phyloP scores from a whole-genome alignment of 2,797 vertebrate species.

The Macropus fuliginosus region DNA sequence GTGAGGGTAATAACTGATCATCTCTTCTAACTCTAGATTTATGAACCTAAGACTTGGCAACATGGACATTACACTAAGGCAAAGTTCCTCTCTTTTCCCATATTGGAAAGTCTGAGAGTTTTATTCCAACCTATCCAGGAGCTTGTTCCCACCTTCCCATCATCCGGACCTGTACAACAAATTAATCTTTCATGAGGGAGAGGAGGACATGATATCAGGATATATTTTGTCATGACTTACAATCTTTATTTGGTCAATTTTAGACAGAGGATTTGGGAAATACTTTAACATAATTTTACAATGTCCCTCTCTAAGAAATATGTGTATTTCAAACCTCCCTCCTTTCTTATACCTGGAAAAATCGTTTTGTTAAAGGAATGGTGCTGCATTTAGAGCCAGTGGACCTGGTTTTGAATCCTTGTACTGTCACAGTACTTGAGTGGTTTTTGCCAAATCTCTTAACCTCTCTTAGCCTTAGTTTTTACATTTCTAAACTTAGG shows the following conservation, averaged over 20 bases:
- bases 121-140: not conserved
- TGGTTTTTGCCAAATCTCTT: not conserved
- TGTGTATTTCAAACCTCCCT: not conserved
- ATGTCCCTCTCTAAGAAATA: not conserved
- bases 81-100: not conserved
- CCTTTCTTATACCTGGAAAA: not conserved
- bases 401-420: not conserved
- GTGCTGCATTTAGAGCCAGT: not conserved
- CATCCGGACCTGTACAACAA: not conserved
- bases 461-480: not conserved
- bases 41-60: not conserved
- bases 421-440: not conserved
- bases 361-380: not conserved
- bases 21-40: not conserved
- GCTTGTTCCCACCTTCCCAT: not conserved
- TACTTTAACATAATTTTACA: not conserved
- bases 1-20: not conserved
- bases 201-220: not conserved
- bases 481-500: not conserved
- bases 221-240: not conserved
- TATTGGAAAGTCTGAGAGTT: not conserved
- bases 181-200: not conserved
- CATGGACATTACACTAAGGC: not conserved
- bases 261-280: not conserved
- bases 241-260: not conserved